phyloP scores from a whole-genome alignment of 1,140 invertebrate genomes.

The Eupeodes corollae region DNA sequence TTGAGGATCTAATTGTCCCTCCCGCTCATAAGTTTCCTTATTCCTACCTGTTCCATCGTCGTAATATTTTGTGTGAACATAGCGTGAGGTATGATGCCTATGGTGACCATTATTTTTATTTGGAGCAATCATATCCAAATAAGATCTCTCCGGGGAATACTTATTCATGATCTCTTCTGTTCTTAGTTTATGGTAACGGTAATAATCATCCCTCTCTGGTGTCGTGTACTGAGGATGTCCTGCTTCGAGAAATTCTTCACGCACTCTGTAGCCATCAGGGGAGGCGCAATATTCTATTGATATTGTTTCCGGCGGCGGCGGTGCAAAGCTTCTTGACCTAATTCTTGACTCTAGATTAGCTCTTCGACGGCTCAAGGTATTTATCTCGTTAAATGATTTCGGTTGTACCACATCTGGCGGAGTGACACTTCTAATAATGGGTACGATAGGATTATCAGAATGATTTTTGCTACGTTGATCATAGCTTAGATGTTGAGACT shows the following conservation, averaged over 20 bases:
- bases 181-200: slow-evolving; percentile 16
- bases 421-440: slow-evolving; percentile 28
- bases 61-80: slow-evolving; percentile 33
- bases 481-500: slow-evolving; percentile 28
- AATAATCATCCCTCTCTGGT: slow-evolving; percentile 10
- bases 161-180: slow-evolving; percentile 15
- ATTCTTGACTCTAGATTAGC: slow-evolving; percentile 61
- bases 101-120: background rate
- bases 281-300: slow-evolving; percentile 5
- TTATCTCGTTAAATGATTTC: slow-evolving; percentile 44
- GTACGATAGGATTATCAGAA: slow-evolving; percentile 30
- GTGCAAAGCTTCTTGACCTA: slow-evolving; percentile 28
- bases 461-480: slow-evolving; percentile 14
- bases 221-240: too few species aligned
- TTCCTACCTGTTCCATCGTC: slow-evolving; percentile 37
- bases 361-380: slow-evolving; percentile 51
- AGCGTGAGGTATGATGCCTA: slow-evolving; percentile 25
- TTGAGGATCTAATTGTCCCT: slow-evolving; percentile 42
- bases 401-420: slow-evolving; percentile 27
- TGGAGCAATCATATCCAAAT: slow-evolving; percentile 16
- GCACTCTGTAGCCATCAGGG: slow-evolving; percentile 6
- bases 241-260: slow-evolving; percentile 1
- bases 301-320: slow-evolving; percentile 17
- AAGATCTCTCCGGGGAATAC: slow-evolving; percentile 15
- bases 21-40: slow-evolving; percentile 42